Base-by-base conservation (phyloP, 2,797 vertebrate species). In the Schizopygopsis malacanthus region DNA sequence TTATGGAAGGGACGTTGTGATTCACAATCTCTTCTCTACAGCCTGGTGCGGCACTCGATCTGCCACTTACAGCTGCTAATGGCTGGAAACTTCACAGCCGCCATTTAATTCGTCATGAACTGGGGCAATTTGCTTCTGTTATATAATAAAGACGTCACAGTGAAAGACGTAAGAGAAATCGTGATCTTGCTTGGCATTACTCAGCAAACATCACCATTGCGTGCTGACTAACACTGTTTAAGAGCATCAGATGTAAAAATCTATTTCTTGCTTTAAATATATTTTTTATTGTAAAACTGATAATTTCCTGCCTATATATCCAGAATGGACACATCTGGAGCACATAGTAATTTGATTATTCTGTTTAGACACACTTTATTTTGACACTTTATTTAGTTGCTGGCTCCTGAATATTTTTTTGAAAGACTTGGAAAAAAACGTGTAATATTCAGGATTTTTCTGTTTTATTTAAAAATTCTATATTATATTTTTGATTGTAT, bases 11-110 rank as follows among this genome's bases (percentile, higher is more conserved):
- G 56, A 77, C 22, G 9, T 54, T 12, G n/a, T 87, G 83, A 79
- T 81, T 87, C 79, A 85, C 83, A 63, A 18, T 78, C 52, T 85
- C 63, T 85, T 52, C 33, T 76, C 79, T 70, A 85, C 50, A 77
- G 50, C 61, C 72, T 77, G 52, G 18, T 47, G 72, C n/a, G 2
- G 22, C 45, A 65, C 77, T 71, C 28, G 59, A 77, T 75, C 72
- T 78, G 18, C 56, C 83, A 85, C 72, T 87, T 87, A 85, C 71
- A 63, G 82, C 83, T 79, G 79, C 79, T 79, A 77, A 87, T 73
- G 79, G 65, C 84, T 85, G 86, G 83, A 63, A 82, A 81, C 41
- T 85, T 85, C 79, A 85, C 72, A 63, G 59, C 33, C 47, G 54
- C 72, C 79, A 79, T 87, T 87, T 82, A 77, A 54, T 69, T 84